Base-by-base conservation (phyloP, 2,113 vertebrate genomes). In the Carassius gibelio region DNA sequence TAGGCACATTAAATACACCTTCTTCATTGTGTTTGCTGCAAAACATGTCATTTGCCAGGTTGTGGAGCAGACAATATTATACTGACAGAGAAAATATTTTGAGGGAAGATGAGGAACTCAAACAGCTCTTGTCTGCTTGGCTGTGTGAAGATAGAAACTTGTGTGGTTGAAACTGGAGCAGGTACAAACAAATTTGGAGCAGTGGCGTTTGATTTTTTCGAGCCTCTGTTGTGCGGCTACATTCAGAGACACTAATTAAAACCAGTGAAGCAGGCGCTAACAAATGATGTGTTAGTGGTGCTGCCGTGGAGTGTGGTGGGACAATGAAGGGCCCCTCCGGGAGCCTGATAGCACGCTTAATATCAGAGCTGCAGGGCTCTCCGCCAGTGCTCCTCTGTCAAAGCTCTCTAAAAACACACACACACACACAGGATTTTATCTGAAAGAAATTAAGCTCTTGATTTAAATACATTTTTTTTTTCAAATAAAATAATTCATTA, bases 161-260 rank as follows among this genome's bases (percentile, higher is more conserved):
- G 52, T 55, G 52, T 61, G 45, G 75, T 69, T 69, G 38, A 72
- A 74, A 76, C 72, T 52, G 36, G 79, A 59, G 75, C 10, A 59
- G 34, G 72, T 82, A 71, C 55, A 62, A 61, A 64, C 50, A 17
- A 64, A 84, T 72, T 23, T 68, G 61, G 83, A 79, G 52, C 36
- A 15, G 62, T 78, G n/a, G 36, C 21, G 36, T 81, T 81, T 81
- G 81, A 50, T 59, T 68, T 62, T 38, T 23, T 45, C 19, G 8
- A 84, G 85, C 55, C 62, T 87, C 71, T 75, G 74, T 85, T 69
- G 75, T 84, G 81, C 66, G 76, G 92, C 90, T 72, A 87, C 88
- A 92, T 92, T 93, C 93, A 86, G 90, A 93, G 90, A 90, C 55
- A 90, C 93, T 94, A 94, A 93, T 95, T 94, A 95, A 93, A 92